Percentiles rank a stretch among this genome's conserved stretches.
These are phyloP conservation scores for Dryas iulia DNA, from an alignment of 1,140 invertebrate species.

Conservation along the genomic window DNA sequence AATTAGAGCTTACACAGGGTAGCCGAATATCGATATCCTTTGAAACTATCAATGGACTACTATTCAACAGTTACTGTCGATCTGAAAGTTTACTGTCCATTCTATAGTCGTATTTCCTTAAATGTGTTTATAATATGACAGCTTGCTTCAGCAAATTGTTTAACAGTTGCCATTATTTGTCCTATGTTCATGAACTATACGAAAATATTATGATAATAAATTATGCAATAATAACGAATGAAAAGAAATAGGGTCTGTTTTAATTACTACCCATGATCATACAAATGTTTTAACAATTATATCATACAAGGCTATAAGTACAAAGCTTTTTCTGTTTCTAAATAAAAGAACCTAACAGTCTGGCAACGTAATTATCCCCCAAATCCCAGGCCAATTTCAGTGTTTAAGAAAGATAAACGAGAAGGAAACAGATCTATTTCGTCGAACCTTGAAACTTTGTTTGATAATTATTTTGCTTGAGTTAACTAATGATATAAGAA, in stretches of 20 bases:
- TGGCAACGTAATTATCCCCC: slow-evolving; percentile 68
- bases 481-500: not conserved
- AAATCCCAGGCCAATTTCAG: slow-evolving; percentile 70
- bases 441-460: slow-evolving; percentile 55
- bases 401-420: slow-evolving; percentile 78
- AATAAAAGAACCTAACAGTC: slow-evolving; percentile 44
- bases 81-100: not conserved
- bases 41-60: slow-evolving; percentile 6
- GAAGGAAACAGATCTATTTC: slow-evolving; percentile 62
- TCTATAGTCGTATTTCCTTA: not conserved
- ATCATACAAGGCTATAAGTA: slow-evolving; percentile 16
- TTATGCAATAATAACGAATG: no score
- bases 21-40: slow-evolving; percentile 16
- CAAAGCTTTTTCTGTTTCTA: slow-evolving; percentile 43
- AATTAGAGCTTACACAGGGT: slow-evolving; percentile 65
- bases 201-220: not conserved
- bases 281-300: no score
- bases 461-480: slow-evolving; percentile 46
- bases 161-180: no score
- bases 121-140: no score
- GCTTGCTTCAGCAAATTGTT: no score
- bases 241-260: no score
- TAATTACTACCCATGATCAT: no score
- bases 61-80: not conserved
- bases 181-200: no score